Conservation (phyloP, 2,888 invertebrate genomes). For the Melitaea athalia region DNA sequence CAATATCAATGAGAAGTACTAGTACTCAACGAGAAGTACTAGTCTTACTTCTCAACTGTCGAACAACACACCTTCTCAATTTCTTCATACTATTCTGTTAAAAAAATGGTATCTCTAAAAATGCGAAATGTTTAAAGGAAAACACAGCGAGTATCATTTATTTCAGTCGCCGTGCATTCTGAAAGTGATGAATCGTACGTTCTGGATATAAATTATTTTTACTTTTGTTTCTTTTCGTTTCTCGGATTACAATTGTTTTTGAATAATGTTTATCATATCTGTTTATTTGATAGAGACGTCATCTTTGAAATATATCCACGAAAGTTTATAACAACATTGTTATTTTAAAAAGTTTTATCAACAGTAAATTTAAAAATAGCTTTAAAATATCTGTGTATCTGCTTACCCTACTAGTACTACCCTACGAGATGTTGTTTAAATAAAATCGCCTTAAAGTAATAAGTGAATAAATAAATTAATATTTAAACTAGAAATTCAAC, state of each 20-base stretch:
- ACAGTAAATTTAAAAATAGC: background rate
- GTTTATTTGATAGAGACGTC: background rate
- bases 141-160: slow-evolving; percentile 1
- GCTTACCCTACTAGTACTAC: too few relatives aligned
- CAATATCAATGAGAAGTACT: too few relatives aligned
- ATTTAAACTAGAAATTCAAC: too few relatives aligned
- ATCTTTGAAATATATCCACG: background rate
- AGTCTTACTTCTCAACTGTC: too few relatives aligned
- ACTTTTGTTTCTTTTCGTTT: background rate
- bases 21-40: too few relatives aligned
- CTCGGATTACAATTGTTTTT: background rate
- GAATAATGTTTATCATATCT: slow-evolving; percentile 6
- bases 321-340: background rate
- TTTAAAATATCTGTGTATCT: too few relatives aligned
- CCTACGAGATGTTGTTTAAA: too few relatives aligned
- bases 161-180: slow-evolving; percentile 9
- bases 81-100: background rate
- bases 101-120: slow-evolving; percentile 4
- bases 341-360: background rate
- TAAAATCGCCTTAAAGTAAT: too few relatives aligned
- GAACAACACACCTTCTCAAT: too few relatives aligned
- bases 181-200: slow-evolving; percentile 10
- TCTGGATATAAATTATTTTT: slow-evolving; percentile 10
- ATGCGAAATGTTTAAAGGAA: background rate
- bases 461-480: too few relatives aligned